Conservation (phyloP, 2,797 vertebrate species). For the Trematomus bernacchii region DNA sequence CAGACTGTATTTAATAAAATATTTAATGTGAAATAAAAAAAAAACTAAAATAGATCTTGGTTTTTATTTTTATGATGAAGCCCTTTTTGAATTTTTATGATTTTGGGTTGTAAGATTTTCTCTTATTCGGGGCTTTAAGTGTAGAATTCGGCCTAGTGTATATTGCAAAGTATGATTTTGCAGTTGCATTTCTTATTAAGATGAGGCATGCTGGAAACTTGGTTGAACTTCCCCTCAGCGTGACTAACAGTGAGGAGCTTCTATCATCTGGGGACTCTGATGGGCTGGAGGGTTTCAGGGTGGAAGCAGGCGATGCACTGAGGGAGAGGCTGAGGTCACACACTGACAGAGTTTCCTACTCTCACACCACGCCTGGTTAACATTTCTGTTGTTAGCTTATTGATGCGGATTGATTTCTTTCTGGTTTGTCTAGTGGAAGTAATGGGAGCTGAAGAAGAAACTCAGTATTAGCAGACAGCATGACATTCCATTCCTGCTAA, state of each 20-base stretch:
- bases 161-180: conserved; percentile 2
- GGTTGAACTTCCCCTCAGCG: not conserved
- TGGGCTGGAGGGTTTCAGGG: conserved; percentile 15
- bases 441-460: conserved; percentile 25
- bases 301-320: not conserved
- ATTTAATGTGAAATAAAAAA: too few relatives aligned
- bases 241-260: not conserved
- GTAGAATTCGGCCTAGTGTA: conserved; percentile 1
- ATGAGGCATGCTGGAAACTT: not conserved
- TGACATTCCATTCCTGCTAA: conserved; percentile 6
- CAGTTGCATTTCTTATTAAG: conserved; percentile 2
- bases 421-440: conserved; percentile 32
- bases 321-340: conserved; percentile 34
- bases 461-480: conserved; percentile 6
- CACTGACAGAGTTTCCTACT: conserved; percentile 58
- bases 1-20: too few relatives aligned
- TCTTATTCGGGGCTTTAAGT: not conserved
- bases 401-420: conserved; percentile 50
- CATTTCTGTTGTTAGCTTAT: conserved; percentile 52
- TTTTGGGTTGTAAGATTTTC: not conserved
- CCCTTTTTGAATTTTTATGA: not conserved
- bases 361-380: conserved; percentile 39
- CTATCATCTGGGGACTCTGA: conserved; percentile 28
- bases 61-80: not conserved
- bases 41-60: not conserved